Percentiles rank a stretch among this genome's conserved stretches.
Evolutionary conservation across 30 jellyfish, hydroid and myxozoan species (phyloP).

Genomic region (Turritopsis dohrnii): DNA sequence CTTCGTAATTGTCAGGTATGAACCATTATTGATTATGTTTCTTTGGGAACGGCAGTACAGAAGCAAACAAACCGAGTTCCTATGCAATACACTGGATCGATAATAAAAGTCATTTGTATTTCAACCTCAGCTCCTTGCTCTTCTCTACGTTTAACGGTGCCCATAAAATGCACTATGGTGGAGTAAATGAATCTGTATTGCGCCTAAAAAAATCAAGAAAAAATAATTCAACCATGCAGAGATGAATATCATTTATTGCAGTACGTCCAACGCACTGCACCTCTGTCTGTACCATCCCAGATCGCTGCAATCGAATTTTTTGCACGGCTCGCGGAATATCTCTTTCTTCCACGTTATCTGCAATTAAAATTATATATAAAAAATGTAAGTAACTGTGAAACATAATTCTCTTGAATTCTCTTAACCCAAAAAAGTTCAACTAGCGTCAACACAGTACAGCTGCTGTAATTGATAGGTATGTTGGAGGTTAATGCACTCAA

Average conservation of each 20-base stretch:
- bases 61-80: too few relatives aligned
- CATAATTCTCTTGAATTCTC: too few relatives aligned
- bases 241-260: not conserved
- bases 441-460: too few relatives aligned
- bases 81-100: too few relatives aligned
- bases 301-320: conserved; percentile 68
- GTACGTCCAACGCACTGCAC: conserved; percentile 38
- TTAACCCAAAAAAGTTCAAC: too few relatives aligned
- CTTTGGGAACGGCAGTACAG: too few relatives aligned
- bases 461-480: too few relatives aligned
- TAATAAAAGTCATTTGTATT: too few relatives aligned
- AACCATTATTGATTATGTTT: too few relatives aligned
- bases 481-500: too few relatives aligned
- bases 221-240: not conserved
- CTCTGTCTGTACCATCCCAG: conserved; percentile 97
- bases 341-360: conserved; percentile 57
- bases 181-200: conserved; percentile 65
- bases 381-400: not conserved
- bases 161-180: conserved; percentile 49
- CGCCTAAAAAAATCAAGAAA: conserved; percentile 35
- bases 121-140: not conserved
- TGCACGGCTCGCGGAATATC: conserved; percentile 86
- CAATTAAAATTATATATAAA: not conserved
- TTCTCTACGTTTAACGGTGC: conserved; percentile 36
- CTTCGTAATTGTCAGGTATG: too few relatives aligned